phyloP scores from a whole-genome alignment of 2,888 invertebrate genomes.

The Priocnemis perturbator region DNA sequence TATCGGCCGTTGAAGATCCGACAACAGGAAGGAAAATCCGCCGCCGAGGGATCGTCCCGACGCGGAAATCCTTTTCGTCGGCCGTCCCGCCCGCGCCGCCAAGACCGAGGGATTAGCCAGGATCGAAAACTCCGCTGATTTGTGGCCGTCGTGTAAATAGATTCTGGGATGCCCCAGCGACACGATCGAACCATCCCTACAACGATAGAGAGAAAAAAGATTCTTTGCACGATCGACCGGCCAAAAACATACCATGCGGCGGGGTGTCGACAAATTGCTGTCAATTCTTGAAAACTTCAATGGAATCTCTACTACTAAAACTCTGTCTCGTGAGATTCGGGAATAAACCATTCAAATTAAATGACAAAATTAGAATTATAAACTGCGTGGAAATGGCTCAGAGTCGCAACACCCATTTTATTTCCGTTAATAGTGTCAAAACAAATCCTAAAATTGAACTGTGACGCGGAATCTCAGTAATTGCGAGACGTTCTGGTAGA shows the following conservation, averaged over 20 bases:
- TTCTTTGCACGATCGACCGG: constrained; percentile 31
- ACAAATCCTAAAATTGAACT: not conserved
- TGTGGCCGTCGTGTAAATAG: constrained; percentile 51
- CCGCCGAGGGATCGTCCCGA: constrained; percentile 31
- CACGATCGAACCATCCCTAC: constrained; percentile 11
- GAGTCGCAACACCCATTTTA: no score
- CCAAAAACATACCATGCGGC: constrained; percentile 6
- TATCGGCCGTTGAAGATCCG: constrained; percentile 25
- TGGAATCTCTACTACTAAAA: no score
- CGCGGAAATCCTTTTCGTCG: constrained; percentile 42
- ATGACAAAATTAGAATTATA: no score
- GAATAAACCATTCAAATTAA: no score
- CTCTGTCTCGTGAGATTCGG: no score
- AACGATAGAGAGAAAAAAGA: constrained; percentile 10
- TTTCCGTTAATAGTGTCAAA: constrained; percentile 13
- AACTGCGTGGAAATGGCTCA: no score
- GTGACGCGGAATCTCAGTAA: no score
- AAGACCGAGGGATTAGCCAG: constrained; percentile 46
- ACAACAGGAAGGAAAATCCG: constrained; percentile 39
- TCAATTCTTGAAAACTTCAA: no score
- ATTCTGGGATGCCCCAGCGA: constrained; percentile 22
- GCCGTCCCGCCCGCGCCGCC: constrained; percentile 28
- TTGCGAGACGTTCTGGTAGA: not conserved
- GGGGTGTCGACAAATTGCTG: no score
- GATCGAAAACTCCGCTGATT: constrained; percentile 56